phyloP scores from a whole-genome alignment of 2,113 vertebrate genomes.

The Plestiodon gilberti region DNA sequence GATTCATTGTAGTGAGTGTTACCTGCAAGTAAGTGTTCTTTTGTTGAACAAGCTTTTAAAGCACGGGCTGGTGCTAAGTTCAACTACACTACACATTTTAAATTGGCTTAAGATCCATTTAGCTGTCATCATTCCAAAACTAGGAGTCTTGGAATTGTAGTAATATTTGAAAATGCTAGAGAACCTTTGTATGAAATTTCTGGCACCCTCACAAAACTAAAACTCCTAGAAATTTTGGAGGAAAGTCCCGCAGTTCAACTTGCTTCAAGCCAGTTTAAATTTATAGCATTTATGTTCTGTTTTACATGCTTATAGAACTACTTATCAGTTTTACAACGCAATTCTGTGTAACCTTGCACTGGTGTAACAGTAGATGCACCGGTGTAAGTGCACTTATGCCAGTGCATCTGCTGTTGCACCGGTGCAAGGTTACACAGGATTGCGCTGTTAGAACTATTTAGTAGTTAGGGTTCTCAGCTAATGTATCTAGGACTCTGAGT shows the following conservation, averaged over 20 bases:
- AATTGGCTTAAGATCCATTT: not conserved
- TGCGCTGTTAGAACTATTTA: not conserved
- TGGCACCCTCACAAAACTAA: not conserved
- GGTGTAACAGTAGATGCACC: too few relatives aligned
- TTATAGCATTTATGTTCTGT: not conserved
- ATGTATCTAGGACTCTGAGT: not conserved
- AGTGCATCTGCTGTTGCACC: too few relatives aligned
- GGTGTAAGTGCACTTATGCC: too few relatives aligned
- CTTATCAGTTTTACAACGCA: not conserved
- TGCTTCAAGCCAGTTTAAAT: not conserved
- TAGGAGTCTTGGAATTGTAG: not conserved
- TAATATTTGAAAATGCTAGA: not conserved
- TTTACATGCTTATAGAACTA: not conserved
- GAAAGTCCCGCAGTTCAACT: not conserved
- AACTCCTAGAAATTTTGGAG: not conserved
- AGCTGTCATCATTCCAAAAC: not conserved
- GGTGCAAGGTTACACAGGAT: too few relatives aligned
- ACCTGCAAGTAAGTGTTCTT: not conserved
- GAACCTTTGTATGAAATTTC: not conserved
- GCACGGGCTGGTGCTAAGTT: not conserved
- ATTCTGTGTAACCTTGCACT: too few relatives aligned
- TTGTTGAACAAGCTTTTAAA: not conserved
- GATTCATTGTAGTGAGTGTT: not conserved
- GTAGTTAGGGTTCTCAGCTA: not conserved
- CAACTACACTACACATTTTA: not conserved